Base-by-base conservation (phyloP, 2,888 invertebrate species). In the Nymphalis urticae region DNA sequence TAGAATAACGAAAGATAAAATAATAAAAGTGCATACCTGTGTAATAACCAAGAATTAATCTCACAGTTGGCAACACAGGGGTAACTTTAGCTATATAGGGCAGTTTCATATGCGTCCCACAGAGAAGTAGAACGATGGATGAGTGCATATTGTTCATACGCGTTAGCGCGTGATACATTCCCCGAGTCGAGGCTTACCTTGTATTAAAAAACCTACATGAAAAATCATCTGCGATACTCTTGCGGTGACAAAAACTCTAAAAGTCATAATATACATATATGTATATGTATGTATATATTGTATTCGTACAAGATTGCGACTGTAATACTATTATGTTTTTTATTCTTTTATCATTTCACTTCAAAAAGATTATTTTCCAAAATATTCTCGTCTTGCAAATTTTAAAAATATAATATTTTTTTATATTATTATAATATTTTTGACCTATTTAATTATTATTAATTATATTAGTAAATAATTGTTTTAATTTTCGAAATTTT, bases 71-170 rank as follows among this genome's bases (percentile, higher is more conserved):
- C 42, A 64, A 47, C 42, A 62, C 48, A 42, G 58, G 32, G 53
- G 62, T 64, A 66, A 66, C 70, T 68, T 53, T 63, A 56, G 24
- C 65, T 65, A 72, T 70, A 65, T 72, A 65, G 68, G 51, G 58
- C 70, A 68, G 59, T 60, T 72, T 70, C 68, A 72, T 70, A 67
- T 70, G 16, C 54, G 60, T 42, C 54, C 58, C 70, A 65, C 24
- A 54, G 63, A 63, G 63, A 71, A 67, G 62, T 71, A 27, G 71
- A 69, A 48, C 72, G 69, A 70, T 68, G 72, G 70, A 60, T 70
- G 70, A 72, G 68, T 72, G 68, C 66, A 66, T 68, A 70, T 73
- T 68, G 73, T 72, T 68, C 68, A 48, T 64, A 66, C 59, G 68
- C 64, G 73, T 66, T 70, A 66, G 65, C 65, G 67, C 65, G 66